Evolutionary conservation across 2,797 vertebrate genomes (phyloP).

Genomic region (Furcifer pardalis): DNA sequence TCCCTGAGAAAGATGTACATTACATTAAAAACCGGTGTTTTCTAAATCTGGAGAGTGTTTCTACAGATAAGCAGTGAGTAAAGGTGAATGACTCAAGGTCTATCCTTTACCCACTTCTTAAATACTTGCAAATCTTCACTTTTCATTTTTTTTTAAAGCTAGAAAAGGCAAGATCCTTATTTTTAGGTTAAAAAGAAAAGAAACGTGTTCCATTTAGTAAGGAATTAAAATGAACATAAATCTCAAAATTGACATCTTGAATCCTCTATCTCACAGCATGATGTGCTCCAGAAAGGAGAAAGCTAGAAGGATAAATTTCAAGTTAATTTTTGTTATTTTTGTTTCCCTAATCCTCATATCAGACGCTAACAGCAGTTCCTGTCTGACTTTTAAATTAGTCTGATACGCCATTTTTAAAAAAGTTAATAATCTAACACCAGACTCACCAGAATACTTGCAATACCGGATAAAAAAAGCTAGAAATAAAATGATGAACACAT

Average conservation of each 20-base stretch:
- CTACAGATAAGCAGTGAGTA: neutral
- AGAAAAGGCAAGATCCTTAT: neutral
- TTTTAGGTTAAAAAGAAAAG: slow-evolving; percentile 24
- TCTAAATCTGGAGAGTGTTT: neutral
- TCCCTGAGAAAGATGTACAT: too few relatives aligned
- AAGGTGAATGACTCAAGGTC: neutral
- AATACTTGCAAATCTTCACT: neutral
- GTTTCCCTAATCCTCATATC: slow-evolving; percentile 34
- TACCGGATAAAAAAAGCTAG: slow-evolving; percentile 3
- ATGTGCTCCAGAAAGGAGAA: slow-evolving; percentile 15
- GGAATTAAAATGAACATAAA: slow-evolving; percentile 9
- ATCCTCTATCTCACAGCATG: neutral
- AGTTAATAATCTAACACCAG: slow-evolving; percentile 26
- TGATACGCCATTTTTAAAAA: slow-evolving; percentile 14
- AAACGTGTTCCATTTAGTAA: slow-evolving; percentile 20
- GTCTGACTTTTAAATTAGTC: slow-evolving; percentile 20
- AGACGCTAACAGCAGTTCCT: slow-evolving; percentile 25
- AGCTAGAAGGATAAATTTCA: neutral
- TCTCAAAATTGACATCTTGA: slow-evolving; percentile 14
- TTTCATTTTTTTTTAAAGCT: slow-evolving; percentile 11
- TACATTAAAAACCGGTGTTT: neutral
- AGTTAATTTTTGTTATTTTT: neutral
- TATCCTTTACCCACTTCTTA: neutral
- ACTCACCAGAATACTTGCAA: slow-evolving; percentile 12
- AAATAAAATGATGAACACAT: slow-evolving; percentile 30